Evolutionary conservation across 2,113 vertebrate species (phyloP).

Genomic region (Tachuris rubrigastra): DNA sequence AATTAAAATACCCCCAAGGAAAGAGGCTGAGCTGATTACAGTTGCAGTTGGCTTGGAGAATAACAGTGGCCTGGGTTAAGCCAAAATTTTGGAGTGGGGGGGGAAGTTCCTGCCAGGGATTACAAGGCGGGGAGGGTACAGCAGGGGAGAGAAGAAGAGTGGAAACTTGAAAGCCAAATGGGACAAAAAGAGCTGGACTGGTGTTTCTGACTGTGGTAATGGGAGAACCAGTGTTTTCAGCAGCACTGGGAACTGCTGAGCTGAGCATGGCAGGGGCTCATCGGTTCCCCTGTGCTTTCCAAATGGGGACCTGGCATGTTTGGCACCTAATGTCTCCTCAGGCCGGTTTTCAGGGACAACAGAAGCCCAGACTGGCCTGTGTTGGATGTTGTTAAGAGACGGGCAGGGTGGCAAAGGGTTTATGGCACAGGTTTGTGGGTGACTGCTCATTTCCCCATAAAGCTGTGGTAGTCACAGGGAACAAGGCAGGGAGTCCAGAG

Average conservation of each 20-base stretch:
- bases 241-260: not conserved
- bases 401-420: not conserved
- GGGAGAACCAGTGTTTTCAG: not conserved
- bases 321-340: not conserved
- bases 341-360: not conserved
- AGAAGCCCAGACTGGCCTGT: not conserved
- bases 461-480: not conserved
- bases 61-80: not conserved
- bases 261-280: not conserved
- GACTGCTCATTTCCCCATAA: not conserved
- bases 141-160: not conserved
- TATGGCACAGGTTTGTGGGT: not conserved
- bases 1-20: conserved; percentile 56
- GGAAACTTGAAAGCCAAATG: not conserved
- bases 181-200: not conserved
- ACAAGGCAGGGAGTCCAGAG: not conserved
- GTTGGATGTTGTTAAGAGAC: not conserved
- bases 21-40: conserved; percentile 19
- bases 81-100: not conserved
- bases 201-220: not conserved
- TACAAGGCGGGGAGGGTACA: not conserved
- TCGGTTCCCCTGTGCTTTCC: rapidly evolving
- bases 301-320: rapidly evolving
- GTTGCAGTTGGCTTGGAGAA: conserved; percentile 40
- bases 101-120: not conserved